Base-by-base conservation (phyloP, 2,797 vertebrate species). In the Anableps anableps region DNA sequence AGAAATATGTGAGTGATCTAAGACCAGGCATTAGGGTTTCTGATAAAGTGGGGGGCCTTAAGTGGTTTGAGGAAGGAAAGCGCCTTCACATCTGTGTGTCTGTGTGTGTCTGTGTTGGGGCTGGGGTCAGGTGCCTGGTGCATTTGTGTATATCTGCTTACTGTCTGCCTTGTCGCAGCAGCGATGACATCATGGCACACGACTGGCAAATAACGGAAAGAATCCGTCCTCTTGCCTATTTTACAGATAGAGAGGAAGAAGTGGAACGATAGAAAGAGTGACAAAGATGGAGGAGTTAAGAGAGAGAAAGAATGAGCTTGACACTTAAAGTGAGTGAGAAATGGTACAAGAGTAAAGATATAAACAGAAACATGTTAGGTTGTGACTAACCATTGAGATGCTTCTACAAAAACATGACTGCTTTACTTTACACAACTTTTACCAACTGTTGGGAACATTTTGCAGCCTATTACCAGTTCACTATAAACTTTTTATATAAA, bases 181-280 rank as follows among this genome's bases (percentile, higher is more conserved):
- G 72, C 83, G 81, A 92, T 95, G 93, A 95, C 94, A 94, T 95
- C 94, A 95, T 94, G 91, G 90, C 93, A 90, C 92, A 93, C 86
- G 89, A 82, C 89, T 1, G 81, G 83, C 38, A 16, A 90, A 85
- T 70, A 76, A 86, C 66, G 90, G 93, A 94, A 95, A 94, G 91
- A 94, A 94, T 94, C 89, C 88, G 89, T 79, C 88, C 88, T 79
- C 88, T 82, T 16, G 85, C 83, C 88, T 72, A 81, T 86, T 85
- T 82, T 36, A 55, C 74, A 82, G 85, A 75, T 62, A 13, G 77
- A 66, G 81, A 76, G 76, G 50, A 75, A 80, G 84, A 72, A 74
- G 76, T 29, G 55, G 70, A 75, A 78, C 76, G 85, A 89, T 86
- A 89, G 84, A 81, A 36, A 41, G 34, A 78, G 88, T 68, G 87